phyloP scores from a whole-genome alignment of 37 sponge, comb jelly and placozoan species.

The Mnemiopsis leidyi region DNA sequence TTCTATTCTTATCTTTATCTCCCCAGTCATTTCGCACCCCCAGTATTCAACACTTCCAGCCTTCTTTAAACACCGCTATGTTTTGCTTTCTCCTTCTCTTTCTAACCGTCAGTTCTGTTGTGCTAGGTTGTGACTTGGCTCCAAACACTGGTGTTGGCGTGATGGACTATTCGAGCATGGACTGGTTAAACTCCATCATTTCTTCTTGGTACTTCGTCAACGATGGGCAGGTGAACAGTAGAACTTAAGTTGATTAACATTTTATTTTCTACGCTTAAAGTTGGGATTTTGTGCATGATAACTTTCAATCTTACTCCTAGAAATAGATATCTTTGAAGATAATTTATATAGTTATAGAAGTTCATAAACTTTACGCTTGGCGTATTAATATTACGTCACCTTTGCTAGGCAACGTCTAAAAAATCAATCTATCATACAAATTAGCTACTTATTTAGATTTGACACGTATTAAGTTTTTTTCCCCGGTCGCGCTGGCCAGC shows the following conservation, averaged over 20 bases:
- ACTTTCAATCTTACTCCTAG: no score
- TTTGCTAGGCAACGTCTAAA: no score
- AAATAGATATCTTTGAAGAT: not conserved
- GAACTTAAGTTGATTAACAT: not conserved
- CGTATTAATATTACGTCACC: no score
- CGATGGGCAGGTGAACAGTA: not conserved
- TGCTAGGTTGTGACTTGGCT: not conserved
- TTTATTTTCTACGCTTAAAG: no score
- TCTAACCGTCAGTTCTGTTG: not conserved
- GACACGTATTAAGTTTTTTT: no score
- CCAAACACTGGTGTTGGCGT: not conserved
- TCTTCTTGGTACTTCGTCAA: constrained; percentile 8
- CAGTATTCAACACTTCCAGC: not conserved
- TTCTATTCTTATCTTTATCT: not conserved
- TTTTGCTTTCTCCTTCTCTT: not conserved
- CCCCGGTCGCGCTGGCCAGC: no score
- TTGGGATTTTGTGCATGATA: no score
- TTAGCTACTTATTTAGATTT: no score
- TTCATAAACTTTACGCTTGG: no score
- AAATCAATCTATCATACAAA: no score
- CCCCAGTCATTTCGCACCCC: not conserved
- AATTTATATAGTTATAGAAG: not conserved
- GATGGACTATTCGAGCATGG: not conserved
- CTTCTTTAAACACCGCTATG: not conserved
- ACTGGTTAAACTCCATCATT: constrained; percentile 10